Base-by-base conservation (phyloP, 2,797 vertebrate genomes). In the Gymnopithys bicolor region DNA sequence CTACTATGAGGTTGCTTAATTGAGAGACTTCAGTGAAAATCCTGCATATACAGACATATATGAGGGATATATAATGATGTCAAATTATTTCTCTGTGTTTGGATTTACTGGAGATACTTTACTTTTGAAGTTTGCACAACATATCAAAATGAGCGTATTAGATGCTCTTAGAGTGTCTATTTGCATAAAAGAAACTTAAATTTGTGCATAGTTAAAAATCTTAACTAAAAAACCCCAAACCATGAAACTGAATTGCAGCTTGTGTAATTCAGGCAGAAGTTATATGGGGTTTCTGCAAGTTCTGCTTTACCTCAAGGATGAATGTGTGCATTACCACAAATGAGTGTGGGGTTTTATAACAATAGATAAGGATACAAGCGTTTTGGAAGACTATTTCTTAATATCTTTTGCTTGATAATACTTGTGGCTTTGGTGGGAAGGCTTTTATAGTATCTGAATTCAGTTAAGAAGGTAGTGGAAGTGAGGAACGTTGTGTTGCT, bases 391-490 rank as follows among this genome's bases (percentile, higher is more conserved):
- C 78, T 49, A 33, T 67, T 88, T 64, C 30, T 80, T 79, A 56
- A 16, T 84, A 32, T 58, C 92, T 95, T 96, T 92, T 56, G 33
- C 63, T 89, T 95, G 84, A 75, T 79, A 64, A 32, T 89, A 39
- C 9, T 81, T 75, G 74, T 56, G 92, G 81, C 55, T 93, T 92
- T 89, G 43, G 78, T 94, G 58, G 69, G 49, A 76, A 90, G 75
- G 49, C 48, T 75, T 75, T 89, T 48, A 27, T 86, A 94, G 63
- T 33, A 25, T 16, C 77, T 75, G 51, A 64, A 76, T 43, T 48
- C 15, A 27, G 24, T 51, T 37, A 43, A 52, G 37, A 68, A 43
- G 18, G 23, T 7, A 39, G 39, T 39, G 39, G 39, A 39, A 7
- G 69, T 41, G 67, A 80, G 56, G 84, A 70, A 30, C 1, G 14